Evolutionary conservation across 2,113 vertebrate genomes (phyloP), one percentile per base, ranked within the genome.

Genomic region (Pica pica): DNA sequence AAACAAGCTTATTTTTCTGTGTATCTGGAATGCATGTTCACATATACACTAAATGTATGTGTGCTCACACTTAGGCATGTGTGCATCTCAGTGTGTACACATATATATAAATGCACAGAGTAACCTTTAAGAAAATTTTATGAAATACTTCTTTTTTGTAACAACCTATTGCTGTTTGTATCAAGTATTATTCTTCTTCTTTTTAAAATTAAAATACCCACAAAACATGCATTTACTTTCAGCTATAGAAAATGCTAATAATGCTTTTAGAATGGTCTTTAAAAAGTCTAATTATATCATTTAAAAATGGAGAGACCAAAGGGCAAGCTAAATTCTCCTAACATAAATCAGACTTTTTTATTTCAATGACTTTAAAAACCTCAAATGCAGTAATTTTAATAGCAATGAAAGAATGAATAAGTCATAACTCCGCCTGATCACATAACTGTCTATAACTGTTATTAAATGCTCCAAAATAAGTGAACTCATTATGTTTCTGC

Each of bases 261-360:
- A 98, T 98, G 98, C 98, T 98, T 98, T 99, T 98, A 98, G 98
- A 99, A 99, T 98, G 98, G 98, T 98, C 98, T 99, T 98, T 98
- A 98, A 98, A 98, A 99, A 99, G 98, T 98, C 98, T 99, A 99
- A 99, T 99, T 99, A 99, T 98, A 98, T 98, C 98, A 98, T 98
- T 99, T 99, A 98, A 99, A 99, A 99, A 98, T 16, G 97, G 97
- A 98, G 97, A 98, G 98, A 99, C 98, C 98, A 98, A 99, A 98
- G 98, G 98, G 98, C 98, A 98, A 98, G 98, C 98, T 98, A 98
- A 99, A 98, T 98, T 98, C 98, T 98, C 97, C 98, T 99, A 98
- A 99, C 98, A 98, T 99, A 99, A 99, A 99, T 99, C 98, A 99
- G 98, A 98, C 98, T 98, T 98, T 98, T 98, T 98, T 98, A 98